phyloP scores from a whole-genome alignment of 2,888 invertebrate genomes.

The Athalia circularis region DNA sequence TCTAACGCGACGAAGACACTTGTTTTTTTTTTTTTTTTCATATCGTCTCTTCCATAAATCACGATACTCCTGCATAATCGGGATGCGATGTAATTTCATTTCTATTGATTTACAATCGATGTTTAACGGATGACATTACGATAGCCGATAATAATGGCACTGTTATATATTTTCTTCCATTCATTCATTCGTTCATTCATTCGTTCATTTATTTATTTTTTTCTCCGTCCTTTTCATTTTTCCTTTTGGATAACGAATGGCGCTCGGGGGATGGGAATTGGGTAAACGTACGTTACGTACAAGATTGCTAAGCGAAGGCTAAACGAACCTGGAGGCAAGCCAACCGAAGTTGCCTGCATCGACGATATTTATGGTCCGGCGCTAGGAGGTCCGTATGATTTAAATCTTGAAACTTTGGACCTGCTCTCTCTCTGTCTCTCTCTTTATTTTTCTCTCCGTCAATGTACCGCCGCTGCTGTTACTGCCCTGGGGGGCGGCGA shows the following conservation, averaged over 20 bases:
- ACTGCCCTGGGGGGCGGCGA: slow-evolving; percentile 32
- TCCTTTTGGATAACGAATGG: neutral
- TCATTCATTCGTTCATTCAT: neutral
- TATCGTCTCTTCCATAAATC: neutral
- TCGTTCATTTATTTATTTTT: neutral
- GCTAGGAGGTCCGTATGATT: slow-evolving; percentile 65
- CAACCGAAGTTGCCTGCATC: slow-evolving; percentile 60
- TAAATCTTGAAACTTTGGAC: slow-evolving; percentile 61
- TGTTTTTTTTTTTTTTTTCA: neutral
- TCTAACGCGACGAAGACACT: too few species aligned
- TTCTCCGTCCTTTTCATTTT: neutral
- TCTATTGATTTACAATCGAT: neutral
- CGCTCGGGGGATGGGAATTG: slow-evolving; percentile 27
- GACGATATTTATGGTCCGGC: slow-evolving; percentile 63
- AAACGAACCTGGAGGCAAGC: slow-evolving; percentile 63
- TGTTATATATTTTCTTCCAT: too few species aligned
- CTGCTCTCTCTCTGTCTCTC: slow-evolving; percentile 6
- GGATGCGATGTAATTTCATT: neutral
- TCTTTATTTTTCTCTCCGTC: too few species aligned
- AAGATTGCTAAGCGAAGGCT: slow-evolving; percentile 60
- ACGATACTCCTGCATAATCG: too few species aligned
- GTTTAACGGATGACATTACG: neutral
- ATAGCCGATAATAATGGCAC: too few species aligned
- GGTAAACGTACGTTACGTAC: slow-evolving; percentile 33
- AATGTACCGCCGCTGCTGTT: slow-evolving; percentile 28